Base-by-base conservation (phyloP, 2,888 invertebrate genomes). In the Plutella xylostella region DNA sequence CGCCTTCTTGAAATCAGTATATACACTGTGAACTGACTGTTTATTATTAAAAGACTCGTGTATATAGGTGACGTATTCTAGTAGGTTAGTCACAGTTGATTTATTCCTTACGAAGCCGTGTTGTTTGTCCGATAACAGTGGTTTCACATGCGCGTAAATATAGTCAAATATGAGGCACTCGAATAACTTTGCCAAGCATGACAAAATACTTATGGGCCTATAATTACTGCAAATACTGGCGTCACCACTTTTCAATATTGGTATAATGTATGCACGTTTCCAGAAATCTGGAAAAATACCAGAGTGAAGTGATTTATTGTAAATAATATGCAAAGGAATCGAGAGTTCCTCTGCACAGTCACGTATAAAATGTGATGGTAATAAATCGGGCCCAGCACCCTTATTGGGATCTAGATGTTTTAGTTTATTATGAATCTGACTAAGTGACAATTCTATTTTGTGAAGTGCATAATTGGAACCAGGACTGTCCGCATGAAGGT, bases 51-150 rank as follows among this genome's bases (percentile, higher is more conserved):
- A 17, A 1, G 41, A 46, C 1, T 35, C 20, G 3, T 21, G 31
- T 19, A 45, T 4, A 33, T 39, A 43, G 12, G 37, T 39, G 2
- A 46, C 48, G 30, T 48, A 55, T 11, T 22, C 30, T 4, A 51
- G 15, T 7, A 51, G 30, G 18, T 55, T 55, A 2, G 45, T 42
- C 1, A 35, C 33, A 11, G 54, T 54, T 1, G 51, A 54, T 43
- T 46, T 48, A 7, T 28, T 28, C 14, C 43, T 48, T 11, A 49
- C 43, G 35, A 50, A 49, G 2, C 49, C 51, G 22, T 49, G 48
- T 44, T 51, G 51, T 11, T 43, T 21, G 1, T 14, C 19, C n/a
- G 45, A 38, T 41, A 52, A 21, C n/a, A 45, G 5, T 17, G 40
- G 31, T 33, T 42, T 46, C 5, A 46, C 21, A 12, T 46, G 41